Conservation (phyloP, 2,113 vertebrate species). For the Seriola aureovittata region DNA sequence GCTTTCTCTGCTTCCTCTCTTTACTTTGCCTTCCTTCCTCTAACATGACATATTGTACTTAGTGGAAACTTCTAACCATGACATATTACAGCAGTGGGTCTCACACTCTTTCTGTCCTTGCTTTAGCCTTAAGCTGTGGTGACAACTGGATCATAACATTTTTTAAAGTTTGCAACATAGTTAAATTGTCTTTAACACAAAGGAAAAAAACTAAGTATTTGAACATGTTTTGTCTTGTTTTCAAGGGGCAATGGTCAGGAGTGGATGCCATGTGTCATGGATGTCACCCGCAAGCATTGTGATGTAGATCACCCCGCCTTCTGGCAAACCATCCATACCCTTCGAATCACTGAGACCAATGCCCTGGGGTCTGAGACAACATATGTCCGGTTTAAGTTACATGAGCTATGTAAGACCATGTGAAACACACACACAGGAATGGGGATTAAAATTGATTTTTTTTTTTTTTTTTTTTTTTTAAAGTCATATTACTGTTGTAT, state of each 20-base stretch:
- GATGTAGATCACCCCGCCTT: conserved; percentile 70
- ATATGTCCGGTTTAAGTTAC: conserved; percentile 33
- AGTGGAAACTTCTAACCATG: not conserved
- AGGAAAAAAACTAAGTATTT: not conserved
- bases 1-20: not conserved
- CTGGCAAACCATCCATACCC: conserved; percentile 73
- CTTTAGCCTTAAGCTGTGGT: too few relatives aligned
- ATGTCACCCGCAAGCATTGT: conserved; percentile 65
- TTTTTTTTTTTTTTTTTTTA: not conserved
- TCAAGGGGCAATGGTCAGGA: conserved; percentile 35
- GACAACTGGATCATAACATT: not conserved
- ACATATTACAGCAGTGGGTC: not conserved
- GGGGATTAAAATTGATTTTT: not conserved
- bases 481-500: not conserved
- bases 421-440: conserved; percentile 1
- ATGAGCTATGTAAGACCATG: conserved; percentile 77
- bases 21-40: not conserved
- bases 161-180: not conserved
- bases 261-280: conserved; percentile 71
- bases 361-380: conserved; percentile 77
- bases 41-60: not conserved
- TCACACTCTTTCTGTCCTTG: not conserved
- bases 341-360: conserved; percentile 81
- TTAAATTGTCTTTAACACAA: not conserved
- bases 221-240: conserved; percentile 12